Evolutionary conservation across 1,140 invertebrate species (phyloP), one percentile per base, ranked within the genome.

Genomic region (Pachyrhynchus sulphureomaculatus): DNA sequence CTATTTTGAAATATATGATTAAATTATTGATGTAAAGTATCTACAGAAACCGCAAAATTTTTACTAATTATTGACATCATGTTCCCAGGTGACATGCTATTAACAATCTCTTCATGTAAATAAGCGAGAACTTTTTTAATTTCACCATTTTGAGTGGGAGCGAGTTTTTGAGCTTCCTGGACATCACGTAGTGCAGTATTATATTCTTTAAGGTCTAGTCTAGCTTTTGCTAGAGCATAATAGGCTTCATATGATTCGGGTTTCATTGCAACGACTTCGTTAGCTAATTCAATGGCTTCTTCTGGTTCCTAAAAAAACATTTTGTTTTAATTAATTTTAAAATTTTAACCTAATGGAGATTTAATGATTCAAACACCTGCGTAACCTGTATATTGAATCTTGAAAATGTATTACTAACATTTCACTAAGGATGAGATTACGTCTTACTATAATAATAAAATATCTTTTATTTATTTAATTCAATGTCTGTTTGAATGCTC

Each of bases 241-340:
- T 88, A 94, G 1, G 93, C 94, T 79, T 98, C 95, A 75, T 92
- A 96, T 1, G 91, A 95, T 68, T 89, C 86, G 4, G 90, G 87
- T 67, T 91, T 89, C 56, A 93, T 79, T 41, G 86, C 84, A 20
- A 96, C 81, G 0, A 92, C 94, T 76, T 92, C 85, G 34, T 89
- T 86, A 2, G 94, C 93, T 45, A 95, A 81, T 71, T 95, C 90
- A 62, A 95, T 85, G 5, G 94, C 92, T 76, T 89, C 89, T 61
- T 85, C 82, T 69, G 83, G 84, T 83, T 92, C 89, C 89, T 91
- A 79, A 77, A 17, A 10, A 21, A 21, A 44, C 8, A 44, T 18
- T 13, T 13, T 44, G 41, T 8, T 29, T 34, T 29, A 15, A 8
- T n/a, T n/a, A n/a, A n/a, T n/a, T n/a, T n/a, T n/a, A n/a, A n/a